phyloP scores from a whole-genome alignment of 1,140 invertebrate species.

The Steinernema feltiae region DNA sequence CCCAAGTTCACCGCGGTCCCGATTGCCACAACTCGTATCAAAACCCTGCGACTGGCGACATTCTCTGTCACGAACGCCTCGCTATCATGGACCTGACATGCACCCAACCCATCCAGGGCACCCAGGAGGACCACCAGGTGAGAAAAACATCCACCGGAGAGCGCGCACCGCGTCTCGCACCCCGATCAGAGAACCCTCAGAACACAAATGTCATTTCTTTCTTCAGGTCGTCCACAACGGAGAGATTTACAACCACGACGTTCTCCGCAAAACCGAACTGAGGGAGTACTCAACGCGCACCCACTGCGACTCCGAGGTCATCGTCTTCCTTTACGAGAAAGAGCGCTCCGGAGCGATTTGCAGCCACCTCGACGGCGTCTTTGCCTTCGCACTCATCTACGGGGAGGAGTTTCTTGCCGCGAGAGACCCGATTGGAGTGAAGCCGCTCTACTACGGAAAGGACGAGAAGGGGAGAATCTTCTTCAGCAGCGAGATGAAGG shows the following conservation, averaged over 20 bases:
- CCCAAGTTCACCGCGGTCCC: constrained; percentile 49
- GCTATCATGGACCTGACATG: constrained; percentile 53
- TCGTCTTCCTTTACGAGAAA: constrained; percentile 53
- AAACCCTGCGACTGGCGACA: constrained; percentile 48
- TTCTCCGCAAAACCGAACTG: constrained; percentile 40
- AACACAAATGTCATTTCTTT: not conserved
- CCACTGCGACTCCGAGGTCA: constrained; percentile 48
- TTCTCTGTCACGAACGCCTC: constrained; percentile 53
- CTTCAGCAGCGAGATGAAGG: constrained; percentile 58
- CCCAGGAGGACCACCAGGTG: constrained; percentile 41
- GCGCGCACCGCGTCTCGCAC: not conserved
- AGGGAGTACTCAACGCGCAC: constrained; percentile 35
- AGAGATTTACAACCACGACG: constrained; percentile 54
- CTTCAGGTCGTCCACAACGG: constrained; percentile 57
- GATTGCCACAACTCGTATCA: constrained; percentile 50
- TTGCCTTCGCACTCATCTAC: constrained; percentile 51
- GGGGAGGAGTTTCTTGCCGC: constrained; percentile 55
- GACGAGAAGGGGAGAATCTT: constrained; percentile 47
- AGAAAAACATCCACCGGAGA: not conserved
- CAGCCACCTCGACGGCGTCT: constrained; percentile 51
- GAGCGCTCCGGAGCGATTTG: constrained; percentile 42
- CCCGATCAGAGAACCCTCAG: constrained; percentile 10
- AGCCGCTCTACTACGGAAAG: constrained; percentile 52
- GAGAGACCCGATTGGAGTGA: constrained; percentile 54
- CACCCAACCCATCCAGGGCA: constrained; percentile 48